Evolutionary conservation across 2,888 invertebrate species (phyloP).

Genomic region (Kryphioiulus occultus): DNA sequence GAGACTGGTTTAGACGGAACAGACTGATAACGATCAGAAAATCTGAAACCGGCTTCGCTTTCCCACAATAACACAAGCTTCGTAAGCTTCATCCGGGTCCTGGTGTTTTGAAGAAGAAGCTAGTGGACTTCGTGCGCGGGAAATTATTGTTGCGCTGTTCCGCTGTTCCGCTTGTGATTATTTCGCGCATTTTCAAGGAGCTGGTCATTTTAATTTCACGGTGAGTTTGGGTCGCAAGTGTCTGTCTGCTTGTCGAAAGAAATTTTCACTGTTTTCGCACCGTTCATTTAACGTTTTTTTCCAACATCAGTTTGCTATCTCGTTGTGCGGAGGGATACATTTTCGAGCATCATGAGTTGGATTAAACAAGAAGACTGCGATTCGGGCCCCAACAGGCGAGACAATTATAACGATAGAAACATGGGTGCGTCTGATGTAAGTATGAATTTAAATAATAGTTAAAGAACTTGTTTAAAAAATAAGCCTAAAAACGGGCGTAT

Average conservation of each 20-base stretch:
- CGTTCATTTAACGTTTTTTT: not conserved
- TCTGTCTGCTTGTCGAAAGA: not conserved
- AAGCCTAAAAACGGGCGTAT: not conserved
- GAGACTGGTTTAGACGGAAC: too few relatives aligned
- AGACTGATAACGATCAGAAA: too few relatives aligned
- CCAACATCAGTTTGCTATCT: not conserved
- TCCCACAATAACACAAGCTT: not conserved
- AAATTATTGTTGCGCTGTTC: not conserved
- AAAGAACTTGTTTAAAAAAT: not conserved
- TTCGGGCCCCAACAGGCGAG: conserved; percentile 3
- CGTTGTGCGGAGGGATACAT: not conserved
- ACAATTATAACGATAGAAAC: conserved; percentile 33
- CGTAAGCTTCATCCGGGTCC: not conserved
- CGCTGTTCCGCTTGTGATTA: not conserved
- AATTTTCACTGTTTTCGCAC: not conserved
- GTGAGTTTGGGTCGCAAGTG: not conserved
- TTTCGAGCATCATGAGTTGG: not conserved
- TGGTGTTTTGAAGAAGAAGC: not conserved
- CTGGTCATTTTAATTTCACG: not conserved
- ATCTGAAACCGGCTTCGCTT: not conserved
- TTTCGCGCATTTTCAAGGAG: not conserved
- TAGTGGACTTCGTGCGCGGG: not conserved
- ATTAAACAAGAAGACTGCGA: conserved; percentile 29
- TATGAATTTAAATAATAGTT: not conserved
- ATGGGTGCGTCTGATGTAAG: conserved; percentile 52